Percentiles rank a stretch among this genome's conserved stretches.
These are phyloP conservation scores for Schizopygopsis pylzovi DNA, from an alignment of 2,797 vertebrate genomes.

Conservation along the genomic window DNA sequence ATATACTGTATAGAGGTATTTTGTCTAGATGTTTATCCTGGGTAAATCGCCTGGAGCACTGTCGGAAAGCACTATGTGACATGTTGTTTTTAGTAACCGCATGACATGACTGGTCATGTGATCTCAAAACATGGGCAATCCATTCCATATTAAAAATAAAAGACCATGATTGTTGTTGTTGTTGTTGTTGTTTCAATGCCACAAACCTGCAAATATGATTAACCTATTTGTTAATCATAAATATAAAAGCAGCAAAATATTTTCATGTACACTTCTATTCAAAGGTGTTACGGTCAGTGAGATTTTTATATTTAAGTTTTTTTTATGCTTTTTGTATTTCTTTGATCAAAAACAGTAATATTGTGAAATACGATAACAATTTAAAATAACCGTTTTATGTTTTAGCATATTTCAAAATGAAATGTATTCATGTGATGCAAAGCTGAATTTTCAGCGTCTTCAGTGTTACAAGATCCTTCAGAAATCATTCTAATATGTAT, in stretches of 20 bases:
- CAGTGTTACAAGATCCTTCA: not conserved
- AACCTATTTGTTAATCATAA: not conserved
- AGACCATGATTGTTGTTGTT: not conserved
- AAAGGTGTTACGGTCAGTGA: not conserved
- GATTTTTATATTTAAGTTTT: not conserved
- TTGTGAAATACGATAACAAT: not conserved
- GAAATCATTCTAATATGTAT: not conserved
- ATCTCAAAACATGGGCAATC: not conserved
- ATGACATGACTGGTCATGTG: not conserved
- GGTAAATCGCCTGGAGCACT: not conserved
- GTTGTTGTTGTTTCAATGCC: not conserved
- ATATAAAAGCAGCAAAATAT: not conserved
- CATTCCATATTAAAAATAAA: too few species aligned
- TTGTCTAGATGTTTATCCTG: slow-evolving; percentile 5
- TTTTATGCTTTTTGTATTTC: not conserved
- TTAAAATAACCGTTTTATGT: not conserved
- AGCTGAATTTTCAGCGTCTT: not conserved
- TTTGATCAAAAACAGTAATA: not conserved
- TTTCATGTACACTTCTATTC: not conserved
- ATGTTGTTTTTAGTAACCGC: not conserved
- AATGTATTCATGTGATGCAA: not conserved
- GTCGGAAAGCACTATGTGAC: not conserved
- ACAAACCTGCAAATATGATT: not conserved
- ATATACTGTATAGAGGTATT: not conserved
- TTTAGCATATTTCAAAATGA: not conserved